These are phyloP conservation scores for Himalopsyche anomala DNA, from an alignment of 2,888 invertebrate genomes.

Conservation along the genomic window DNA sequence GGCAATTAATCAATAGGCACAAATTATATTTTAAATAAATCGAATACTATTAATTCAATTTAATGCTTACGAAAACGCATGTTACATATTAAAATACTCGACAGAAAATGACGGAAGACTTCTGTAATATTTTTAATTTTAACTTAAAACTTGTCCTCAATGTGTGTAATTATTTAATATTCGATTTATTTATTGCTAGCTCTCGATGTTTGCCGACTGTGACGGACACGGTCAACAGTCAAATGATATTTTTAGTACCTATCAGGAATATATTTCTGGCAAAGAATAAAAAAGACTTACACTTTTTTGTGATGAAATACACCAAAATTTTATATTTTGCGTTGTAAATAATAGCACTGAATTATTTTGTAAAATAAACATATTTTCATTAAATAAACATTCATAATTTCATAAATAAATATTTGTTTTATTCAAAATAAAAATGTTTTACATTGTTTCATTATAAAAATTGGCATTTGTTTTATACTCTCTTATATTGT, in stretches of 20 bases:
- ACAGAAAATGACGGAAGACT: not conserved
- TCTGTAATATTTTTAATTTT: not conserved
- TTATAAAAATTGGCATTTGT: too few species aligned
- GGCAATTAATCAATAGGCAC: not conserved
- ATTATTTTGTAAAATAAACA: slow-evolving; percentile 41
- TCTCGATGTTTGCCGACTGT: slow-evolving; percentile 1
- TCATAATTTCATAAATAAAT: slow-evolving; percentile 36
- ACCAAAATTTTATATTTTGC: slow-evolving; percentile 37
- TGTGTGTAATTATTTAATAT: not conserved
- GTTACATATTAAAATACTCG: not conserved
- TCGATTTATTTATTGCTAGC: slow-evolving; percentile 26
- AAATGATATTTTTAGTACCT: slow-evolving; percentile 39
- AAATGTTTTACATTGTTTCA: not conserved
- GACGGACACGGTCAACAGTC: not conserved
- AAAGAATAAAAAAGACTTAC: slow-evolving; percentile 22
- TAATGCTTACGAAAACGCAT: not conserved
- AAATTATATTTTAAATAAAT: slow-evolving; percentile 17
- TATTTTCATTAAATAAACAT: slow-evolving; percentile 43
- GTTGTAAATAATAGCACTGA: slow-evolving; percentile 42
- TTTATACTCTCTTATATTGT: too few species aligned
- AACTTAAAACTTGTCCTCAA: not conserved
- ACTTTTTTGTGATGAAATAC: slow-evolving; percentile 32
- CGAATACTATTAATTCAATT: not conserved
- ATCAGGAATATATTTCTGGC: slow-evolving; percentile 40
- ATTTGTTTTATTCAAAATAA: not conserved